Conservation (phyloP, 1,140 invertebrate species). For the Ditylenchus dipsaci region DNA sequence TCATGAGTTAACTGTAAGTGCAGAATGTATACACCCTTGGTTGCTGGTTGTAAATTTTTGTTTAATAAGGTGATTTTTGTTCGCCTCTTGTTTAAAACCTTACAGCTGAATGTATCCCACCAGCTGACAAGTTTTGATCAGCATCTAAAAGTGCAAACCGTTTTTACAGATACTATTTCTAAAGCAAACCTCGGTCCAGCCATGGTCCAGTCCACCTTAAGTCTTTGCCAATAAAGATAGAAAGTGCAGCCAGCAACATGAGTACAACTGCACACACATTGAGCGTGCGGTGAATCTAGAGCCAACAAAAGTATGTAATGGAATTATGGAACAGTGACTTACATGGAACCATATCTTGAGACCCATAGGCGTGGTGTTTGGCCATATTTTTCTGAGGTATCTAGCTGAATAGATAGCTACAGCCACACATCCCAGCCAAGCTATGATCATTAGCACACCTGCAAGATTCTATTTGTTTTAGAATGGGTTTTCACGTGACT, state of each 20-base stretch:
- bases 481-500: neutral
- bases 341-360: constrained; percentile 42
- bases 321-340: constrained; percentile 6
- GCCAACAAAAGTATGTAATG: neutral
- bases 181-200: constrained; percentile 3
- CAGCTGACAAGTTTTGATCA: constrained; percentile 10
- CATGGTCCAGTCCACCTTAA: constrained; percentile 36
- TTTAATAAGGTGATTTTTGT: no score
- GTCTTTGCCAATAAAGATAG: constrained; percentile 22
- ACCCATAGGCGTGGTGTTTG: constrained; percentile 27
- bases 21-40: no score
- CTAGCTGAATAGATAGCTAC: constrained; percentile 34
- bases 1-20: no score
- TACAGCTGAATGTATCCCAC: constrained; percentile 27
- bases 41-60: no score
- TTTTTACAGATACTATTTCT: neutral
- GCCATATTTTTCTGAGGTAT: constrained; percentile 25
- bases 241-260: constrained; percentile 18
- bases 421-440: constrained; percentile 29
- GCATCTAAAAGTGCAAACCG: neutral
- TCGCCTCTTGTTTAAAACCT: neutral
- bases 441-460: constrained; percentile 41
- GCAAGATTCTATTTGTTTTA: neutral
- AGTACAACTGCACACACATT: constrained; percentile 35
- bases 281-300: constrained; percentile 33